Base-by-base conservation (phyloP, 1,140 invertebrate genomes). In the Oncopodura yosiiana region DNA sequence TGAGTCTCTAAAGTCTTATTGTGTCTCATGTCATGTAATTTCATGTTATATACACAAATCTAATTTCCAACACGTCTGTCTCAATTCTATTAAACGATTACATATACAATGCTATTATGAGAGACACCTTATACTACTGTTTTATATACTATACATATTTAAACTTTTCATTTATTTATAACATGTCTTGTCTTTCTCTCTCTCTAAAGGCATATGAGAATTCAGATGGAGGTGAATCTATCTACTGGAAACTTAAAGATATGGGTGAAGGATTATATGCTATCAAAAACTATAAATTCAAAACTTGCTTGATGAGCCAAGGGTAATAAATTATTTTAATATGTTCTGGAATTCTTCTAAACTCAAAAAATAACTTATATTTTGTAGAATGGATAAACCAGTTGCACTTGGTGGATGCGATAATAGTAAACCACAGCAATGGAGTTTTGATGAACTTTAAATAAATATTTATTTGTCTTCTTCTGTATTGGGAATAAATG, bases 221-320 rank as follows among this genome's bases (percentile, higher is more conserved):
- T 24, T 49, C 38, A 49, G 46, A 49, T 26, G 18, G 46, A 26
- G 19, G 46, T 34, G 42, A 45, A 39, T 12, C 41, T 26, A 23
- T 19, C 24, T 44, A 34, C 41, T 53, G 51, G 51, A 34, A 44
- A 18, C 18, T 53, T 12, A 36, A 45, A 45, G 51, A 53, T 24
- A 37, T 44, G 14, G 42, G 42, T 8, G 51, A 53, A 36, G 41
- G 30, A 8, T 16, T 41, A 16, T 44, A 18, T 21, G 29, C 44
- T 44, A 24, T 53, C 11, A 53, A 45, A 34, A 53, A 53, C 30
- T 53, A 44, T 12, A n/a, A 36, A 37, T 53, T 19, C 12, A 18
- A 21, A 19, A 53, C 51, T 36, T 53, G 51, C 42, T 26, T 53
- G n/a, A 38, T 41, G 8, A 53, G 51, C 30, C 41, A 53, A 36